Evolutionary conservation across 1,140 invertebrate species (phyloP).

Genomic region (Drosophila mauritiana): DNA sequence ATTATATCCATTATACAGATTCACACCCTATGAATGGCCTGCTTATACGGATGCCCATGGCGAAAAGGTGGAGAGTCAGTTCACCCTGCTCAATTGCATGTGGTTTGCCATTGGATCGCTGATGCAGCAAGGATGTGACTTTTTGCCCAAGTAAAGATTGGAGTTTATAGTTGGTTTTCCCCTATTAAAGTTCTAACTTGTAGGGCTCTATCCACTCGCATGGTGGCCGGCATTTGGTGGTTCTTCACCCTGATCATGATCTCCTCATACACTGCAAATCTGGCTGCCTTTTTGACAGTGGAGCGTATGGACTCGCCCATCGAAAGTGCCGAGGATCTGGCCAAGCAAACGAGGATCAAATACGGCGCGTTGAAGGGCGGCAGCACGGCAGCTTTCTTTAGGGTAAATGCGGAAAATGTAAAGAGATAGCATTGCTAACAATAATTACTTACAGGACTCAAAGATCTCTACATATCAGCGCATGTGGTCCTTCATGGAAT

Average conservation of each 20-base stretch:
- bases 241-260: constrained; percentile 99
- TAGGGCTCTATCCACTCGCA: constrained; percentile 93
- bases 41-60: constrained; percentile 91
- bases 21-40: constrained; percentile 97
- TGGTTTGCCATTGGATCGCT: constrained; percentile 98
- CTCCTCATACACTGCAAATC: constrained; percentile 98
- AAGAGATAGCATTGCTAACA: no score
- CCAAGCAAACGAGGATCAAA: constrained; percentile 98
- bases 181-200: constrained; percentile 44
- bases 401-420: constrained; percentile 87
- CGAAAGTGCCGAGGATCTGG: constrained; percentile 97
- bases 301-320: constrained; percentile 98
- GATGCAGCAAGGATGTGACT: constrained; percentile 96
- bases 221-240: constrained; percentile 98
- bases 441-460: constrained; percentile 89
- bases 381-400: constrained; percentile 96
- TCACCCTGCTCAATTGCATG: constrained; percentile 96
- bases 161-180: background rate
- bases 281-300: constrained; percentile 98
- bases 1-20: constrained; percentile 86
- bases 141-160: constrained; percentile 92
- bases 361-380: constrained; percentile 97
- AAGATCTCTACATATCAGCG: constrained; percentile 96
- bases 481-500: constrained; percentile 98
- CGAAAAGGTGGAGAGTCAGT: constrained; percentile 94